Evolutionary conservation across 1,140 invertebrate species (phyloP), one percentile per base, ranked within the genome.

Genomic region (Apocrypta bakeri): DNA sequence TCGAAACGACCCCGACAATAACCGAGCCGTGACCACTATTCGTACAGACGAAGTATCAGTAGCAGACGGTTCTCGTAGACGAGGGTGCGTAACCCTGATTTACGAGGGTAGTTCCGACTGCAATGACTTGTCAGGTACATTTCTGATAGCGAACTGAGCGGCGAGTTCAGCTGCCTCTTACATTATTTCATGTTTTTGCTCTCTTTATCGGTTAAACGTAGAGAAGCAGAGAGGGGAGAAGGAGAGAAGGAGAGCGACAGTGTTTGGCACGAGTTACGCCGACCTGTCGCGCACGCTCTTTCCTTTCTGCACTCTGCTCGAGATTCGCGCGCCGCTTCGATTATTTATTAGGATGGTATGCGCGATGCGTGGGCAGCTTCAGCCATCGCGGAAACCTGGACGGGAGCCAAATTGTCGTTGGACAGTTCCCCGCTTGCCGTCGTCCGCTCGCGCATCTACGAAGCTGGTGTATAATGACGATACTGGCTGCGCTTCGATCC

Each of bases 281-380:
- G 0, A 42, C 40, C 40, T 6, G 48, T n/a, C 40, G 33, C 68
- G 76, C 56, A 27, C 68, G 79, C 66, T 37, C 17, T 56, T 56
- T 56, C 17, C 7, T 56, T 82, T 79, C 83, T 66, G 64, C 25
- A 7, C 68, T 31, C 31, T 7, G 68, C 27, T 29, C 2, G 40
- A 29, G 42, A 29, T n/a, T 27, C 33, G 27, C 24, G 40, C 31
- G 56, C 56, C 85, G 85, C 82, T 90, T 91, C 86, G 90, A 92
- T 91, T 91, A 91, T 91, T 91, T 91, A 92, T 91, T 89, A 89
- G 87, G 85, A 91, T 87, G 91, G 89, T 90, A 92, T 91, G 90
- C 56, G 27, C 85, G 83, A 89, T 90, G 88, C 89, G 91, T 92
- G 88, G 91, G 91, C 85, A 88, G 86, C 63, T 56, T 56, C 17